Evolutionary conservation across 2,888 invertebrate species (phyloP).

Genomic region (Cylindroiulus punctatus): DNA sequence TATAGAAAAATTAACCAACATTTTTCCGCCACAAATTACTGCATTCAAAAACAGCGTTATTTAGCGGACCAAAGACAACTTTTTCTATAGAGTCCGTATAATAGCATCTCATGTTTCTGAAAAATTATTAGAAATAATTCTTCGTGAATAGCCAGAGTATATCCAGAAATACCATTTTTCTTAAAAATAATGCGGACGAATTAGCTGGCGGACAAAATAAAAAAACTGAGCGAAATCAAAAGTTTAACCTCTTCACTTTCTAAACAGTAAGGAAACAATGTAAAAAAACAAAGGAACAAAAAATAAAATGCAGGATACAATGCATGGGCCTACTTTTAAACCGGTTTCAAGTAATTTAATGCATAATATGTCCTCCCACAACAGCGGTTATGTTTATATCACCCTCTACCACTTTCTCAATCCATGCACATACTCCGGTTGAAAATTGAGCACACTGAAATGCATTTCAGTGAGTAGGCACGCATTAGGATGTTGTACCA

Average conservation of each 20-base stretch:
- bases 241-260: slow-evolving; percentile 25
- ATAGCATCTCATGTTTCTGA: background rate
- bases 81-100: background rate
- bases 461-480: background rate
- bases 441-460: slow-evolving; percentile 29
- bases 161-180: background rate
- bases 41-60: background rate
- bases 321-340: slow-evolving; percentile 23
- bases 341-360: slow-evolving; percentile 12
- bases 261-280: slow-evolving; percentile 9
- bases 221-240: slow-evolving; percentile 22
- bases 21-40: background rate
- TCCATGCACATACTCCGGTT: background rate
- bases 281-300: background rate
- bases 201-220: background rate
- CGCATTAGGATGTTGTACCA: slow-evolving; percentile 5
- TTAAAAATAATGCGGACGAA: background rate
- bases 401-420: background rate
- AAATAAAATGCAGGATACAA: background rate
- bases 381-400: slow-evolving; percentile 10
- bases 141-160: background rate
- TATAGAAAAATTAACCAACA: background rate
- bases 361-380: slow-evolving; percentile 13
- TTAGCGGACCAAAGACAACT: background rate
- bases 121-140: background rate